Conservation (phyloP, 2,113 vertebrate genomes). For the Mustela lutreola region DNA sequence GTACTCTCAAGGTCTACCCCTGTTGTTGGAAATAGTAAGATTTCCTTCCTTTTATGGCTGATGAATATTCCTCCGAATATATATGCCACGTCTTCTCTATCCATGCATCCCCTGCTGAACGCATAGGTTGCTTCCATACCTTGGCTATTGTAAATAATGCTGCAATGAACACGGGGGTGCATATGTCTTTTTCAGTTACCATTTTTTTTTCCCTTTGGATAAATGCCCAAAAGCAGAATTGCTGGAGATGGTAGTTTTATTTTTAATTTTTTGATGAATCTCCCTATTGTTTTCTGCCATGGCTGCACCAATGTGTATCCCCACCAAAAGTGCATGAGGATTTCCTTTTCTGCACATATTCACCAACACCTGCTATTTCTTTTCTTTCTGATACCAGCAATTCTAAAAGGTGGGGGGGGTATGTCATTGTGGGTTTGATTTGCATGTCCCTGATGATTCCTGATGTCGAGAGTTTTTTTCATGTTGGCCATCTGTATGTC, state of each 20-base stretch:
- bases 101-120: background rate
- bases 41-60: background rate
- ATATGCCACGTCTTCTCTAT: background rate
- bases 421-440: too few relatives aligned
- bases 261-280: background rate
- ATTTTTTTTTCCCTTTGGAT: background rate
- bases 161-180: background rate
- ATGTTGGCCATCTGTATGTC: background rate
- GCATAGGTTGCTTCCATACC: background rate
- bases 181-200: background rate
- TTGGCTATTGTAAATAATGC: background rate
- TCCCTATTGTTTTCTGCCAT: background rate
- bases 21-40: background rate
- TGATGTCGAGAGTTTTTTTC: background rate
- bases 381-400: background rate
- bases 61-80: background rate
- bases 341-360: background rate
- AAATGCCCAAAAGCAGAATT: background rate
- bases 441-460: background rate
- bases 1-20: background rate
- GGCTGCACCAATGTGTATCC: background rate
- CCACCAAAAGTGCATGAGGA: background rate
- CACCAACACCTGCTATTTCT: background rate
- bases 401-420: background rate
- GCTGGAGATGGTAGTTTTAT: background rate